Evolutionary conservation across 1,140 invertebrate species (phyloP).

Genomic region (Adoxophyes honmai): DNA sequence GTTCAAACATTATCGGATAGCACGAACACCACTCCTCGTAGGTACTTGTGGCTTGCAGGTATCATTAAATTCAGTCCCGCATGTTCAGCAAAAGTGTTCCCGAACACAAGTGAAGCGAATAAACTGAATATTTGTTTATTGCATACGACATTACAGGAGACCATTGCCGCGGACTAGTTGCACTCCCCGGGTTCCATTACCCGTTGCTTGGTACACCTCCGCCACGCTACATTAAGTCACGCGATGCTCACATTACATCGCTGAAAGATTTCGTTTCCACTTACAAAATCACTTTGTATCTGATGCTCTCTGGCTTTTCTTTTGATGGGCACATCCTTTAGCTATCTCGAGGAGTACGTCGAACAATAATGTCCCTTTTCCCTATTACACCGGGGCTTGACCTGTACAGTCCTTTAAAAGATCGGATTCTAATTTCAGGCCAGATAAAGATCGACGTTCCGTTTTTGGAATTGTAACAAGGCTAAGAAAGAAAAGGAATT

Average conservation of each 20-base stretch:
- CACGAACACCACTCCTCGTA: no score
- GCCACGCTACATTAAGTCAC: conserved; percentile 46
- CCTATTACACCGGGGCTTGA: not conserved
- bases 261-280: conserved; percentile 57
- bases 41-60: not conserved
- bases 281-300: conserved; percentile 59
- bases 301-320: conserved; percentile 39
- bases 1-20: no score
- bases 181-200: conserved; percentile 21
- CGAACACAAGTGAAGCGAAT: no score
- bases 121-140: not conserved
- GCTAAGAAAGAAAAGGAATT: not conserved
- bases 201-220: conserved; percentile 26
- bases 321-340: conserved; percentile 15
- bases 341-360: not conserved
- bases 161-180: not conserved
- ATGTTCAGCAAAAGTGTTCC: not conserved
- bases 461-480: not conserved
- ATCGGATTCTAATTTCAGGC: conserved; percentile 8
- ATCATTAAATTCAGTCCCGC: not conserved
- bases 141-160: not conserved
- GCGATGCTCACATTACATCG: conserved; percentile 55
- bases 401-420: conserved; percentile 2
- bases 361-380: conserved; percentile 3
- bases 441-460: not conserved